Base-by-base conservation (phyloP, 2,113 vertebrate species). In the Hipposideros armiger region DNA sequence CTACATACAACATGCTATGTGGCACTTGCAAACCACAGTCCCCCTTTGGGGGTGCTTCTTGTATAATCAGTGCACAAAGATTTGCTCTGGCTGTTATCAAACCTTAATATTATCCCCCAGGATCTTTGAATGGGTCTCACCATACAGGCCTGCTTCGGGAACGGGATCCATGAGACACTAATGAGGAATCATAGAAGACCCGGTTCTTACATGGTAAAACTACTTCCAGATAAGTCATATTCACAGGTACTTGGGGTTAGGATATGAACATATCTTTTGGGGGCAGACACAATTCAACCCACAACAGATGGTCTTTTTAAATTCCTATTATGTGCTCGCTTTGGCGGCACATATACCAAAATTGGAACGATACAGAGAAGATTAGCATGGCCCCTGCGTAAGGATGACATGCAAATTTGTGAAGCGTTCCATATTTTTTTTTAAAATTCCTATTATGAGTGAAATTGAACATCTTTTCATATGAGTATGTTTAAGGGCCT, bases 71-170 rank as follows among this genome's bases (percentile, higher is more conserved):
- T 72, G 64, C 45, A 50, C 62, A 52, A 50, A 90, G 26, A 54
- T 64, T 72, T 82, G 24, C 78, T 92, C 64, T 72, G 26, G 16
- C 66, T 92, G 40, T 54, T 73, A 58, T 20, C 69, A 93, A 93
- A 45, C 17, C 16, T 81, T 54, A 67, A 56, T 17, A 69, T 56
- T 74, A 80, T 74, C 52, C 16, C 16, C 81, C 22, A 50, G 73
- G 50, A 67, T 40, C 73, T 42, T 47, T 45, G 66, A 73, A 36
- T 32, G 40, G 45, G 8, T 60, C 69, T 81, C 50, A 87, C 40
- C 67, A 62, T 16, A 72, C 16, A 72, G 86, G 19, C 20, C 36
- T 22, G 6, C 80, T 73, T 64, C 3, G 2, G 64, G n/a, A 50
- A 60, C 20, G 56, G 56, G 26, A 32, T 62, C 42, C 45, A 5